These are phyloP conservation scores for Macropodus opercularis DNA, from an alignment of 2,797 vertebrate species.

Conservation along the genomic window DNA sequence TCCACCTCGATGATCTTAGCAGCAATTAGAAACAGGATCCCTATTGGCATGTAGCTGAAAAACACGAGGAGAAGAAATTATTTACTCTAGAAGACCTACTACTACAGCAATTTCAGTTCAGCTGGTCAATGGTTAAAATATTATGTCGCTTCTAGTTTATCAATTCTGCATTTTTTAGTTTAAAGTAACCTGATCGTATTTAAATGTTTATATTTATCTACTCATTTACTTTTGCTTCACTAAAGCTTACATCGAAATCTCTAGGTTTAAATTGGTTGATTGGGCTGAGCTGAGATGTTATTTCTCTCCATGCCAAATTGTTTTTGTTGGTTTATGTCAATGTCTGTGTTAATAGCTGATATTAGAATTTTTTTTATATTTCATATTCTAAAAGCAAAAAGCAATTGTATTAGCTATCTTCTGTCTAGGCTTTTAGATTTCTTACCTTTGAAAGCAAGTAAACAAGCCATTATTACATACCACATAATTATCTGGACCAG, in stretches of 20 bases:
- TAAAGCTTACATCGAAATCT: not conserved
- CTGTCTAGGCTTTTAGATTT: no score
- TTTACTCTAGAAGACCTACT: not conserved
- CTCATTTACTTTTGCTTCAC: not conserved
- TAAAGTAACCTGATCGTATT: no score
- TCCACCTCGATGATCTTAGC: conserved; percentile 98
- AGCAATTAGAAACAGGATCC: conserved; percentile 96
- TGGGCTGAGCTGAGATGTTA: no score
- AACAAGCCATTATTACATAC: conserved; percentile 75
- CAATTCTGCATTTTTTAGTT: no score
- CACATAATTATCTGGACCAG: conserved; percentile 98
- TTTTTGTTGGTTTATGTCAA: no score
- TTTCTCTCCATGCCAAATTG: no score
- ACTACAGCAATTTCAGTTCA: not conserved
- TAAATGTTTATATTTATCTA: no score
- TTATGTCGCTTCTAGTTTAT: not conserved
- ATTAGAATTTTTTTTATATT: no score
- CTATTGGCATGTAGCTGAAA: conserved; percentile 95
- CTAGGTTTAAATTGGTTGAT: not conserved
- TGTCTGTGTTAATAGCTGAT: no score
- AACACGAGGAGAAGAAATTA: not conserved
- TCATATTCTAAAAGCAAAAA: no score
- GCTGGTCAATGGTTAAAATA: not conserved
- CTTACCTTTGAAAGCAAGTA: not conserved
- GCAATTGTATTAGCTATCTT: no score